Evolutionary conservation across 2,888 invertebrate species (phyloP), one percentile per base, ranked within the genome.

Genomic region (Agrypnus murinus): DNA sequence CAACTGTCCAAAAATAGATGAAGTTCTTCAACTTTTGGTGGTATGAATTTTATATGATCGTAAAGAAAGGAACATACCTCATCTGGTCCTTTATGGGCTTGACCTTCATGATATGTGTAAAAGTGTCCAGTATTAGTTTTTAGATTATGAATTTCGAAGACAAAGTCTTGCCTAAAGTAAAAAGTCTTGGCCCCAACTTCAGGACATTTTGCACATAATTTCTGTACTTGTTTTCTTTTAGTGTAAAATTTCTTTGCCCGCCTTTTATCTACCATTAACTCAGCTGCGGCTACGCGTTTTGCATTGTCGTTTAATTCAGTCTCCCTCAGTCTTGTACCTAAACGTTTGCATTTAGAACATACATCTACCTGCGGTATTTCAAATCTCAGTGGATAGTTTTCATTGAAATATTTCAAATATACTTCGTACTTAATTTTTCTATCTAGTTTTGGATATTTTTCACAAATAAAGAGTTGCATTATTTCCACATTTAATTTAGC

Each of bases 401-500:
- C 69, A 65, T 74, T 74, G 63, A 77, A 74, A 66, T 75, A 77
- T 69, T 72, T 71, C 43, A 71, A 60, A 59, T 76, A 79, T 58
- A 74, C 77, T 46, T 76, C 74, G 45, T 78, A 77, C 65, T 77
- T 74, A n/a, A 78, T 72, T 50, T 58, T 14, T 59, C 53, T 65
- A 65, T 68, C 46, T 36, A 79, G 45, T 34, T 78, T 74, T 46
- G 75, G 77, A 67, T 74, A 19, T 67, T 72, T 50, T 64, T 69
- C 17, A 31, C 76, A 31, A 65, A 79, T 79, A 67, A 77, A 72
- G 36, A 65, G 64, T 72, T 79, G 75, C 75, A 79, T 79, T 64
- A 58, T 76, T 57, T 74, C 75, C 14, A 78, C 66, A 59, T 74
- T 74, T 43, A 80, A 73, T 53, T 65, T 38, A 40, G 75, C 74